Conservation (phyloP, 2,113 vertebrate species). For the Melospiza melodia region DNA sequence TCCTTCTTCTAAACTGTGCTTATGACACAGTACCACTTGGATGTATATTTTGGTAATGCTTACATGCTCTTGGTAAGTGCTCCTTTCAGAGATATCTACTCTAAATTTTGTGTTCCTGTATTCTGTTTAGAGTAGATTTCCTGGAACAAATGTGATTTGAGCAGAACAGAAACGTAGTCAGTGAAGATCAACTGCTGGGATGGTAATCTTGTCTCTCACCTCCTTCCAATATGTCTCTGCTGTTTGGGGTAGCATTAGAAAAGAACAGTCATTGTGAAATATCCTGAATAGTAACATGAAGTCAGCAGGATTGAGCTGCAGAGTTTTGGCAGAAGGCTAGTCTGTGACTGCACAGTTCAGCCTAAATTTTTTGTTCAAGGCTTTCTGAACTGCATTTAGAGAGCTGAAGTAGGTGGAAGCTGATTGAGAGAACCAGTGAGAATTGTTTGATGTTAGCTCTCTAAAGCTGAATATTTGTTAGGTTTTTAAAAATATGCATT, state of each 20-base stretch:
- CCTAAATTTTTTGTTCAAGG: neutral
- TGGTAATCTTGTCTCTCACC: neutral
- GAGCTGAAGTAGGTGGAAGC: neutral
- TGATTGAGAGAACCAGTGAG: neutral
- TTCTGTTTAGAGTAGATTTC: neutral
- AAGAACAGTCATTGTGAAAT: neutral
- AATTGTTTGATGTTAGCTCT: neutral
- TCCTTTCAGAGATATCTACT: neutral
- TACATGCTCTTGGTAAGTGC: neutral
- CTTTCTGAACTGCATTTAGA: neutral
- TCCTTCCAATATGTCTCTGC: neutral
- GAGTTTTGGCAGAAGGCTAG: neutral
- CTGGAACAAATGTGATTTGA: neutral
- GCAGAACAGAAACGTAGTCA: rapidly evolving
- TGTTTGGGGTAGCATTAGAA: neutral
- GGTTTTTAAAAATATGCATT: neutral
- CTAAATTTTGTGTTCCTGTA: neutral
- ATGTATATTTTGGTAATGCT: neutral
- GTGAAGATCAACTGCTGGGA: neutral
- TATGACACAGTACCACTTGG: neutral
- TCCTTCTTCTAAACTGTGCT: neutral
- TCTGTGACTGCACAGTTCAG: neutral
- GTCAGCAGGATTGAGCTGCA: neutral
- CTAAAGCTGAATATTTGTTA: neutral
- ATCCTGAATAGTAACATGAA: neutral